Base-by-base conservation (phyloP, 2,888 invertebrate species). In the Camptogramma bilineatum region DNA sequence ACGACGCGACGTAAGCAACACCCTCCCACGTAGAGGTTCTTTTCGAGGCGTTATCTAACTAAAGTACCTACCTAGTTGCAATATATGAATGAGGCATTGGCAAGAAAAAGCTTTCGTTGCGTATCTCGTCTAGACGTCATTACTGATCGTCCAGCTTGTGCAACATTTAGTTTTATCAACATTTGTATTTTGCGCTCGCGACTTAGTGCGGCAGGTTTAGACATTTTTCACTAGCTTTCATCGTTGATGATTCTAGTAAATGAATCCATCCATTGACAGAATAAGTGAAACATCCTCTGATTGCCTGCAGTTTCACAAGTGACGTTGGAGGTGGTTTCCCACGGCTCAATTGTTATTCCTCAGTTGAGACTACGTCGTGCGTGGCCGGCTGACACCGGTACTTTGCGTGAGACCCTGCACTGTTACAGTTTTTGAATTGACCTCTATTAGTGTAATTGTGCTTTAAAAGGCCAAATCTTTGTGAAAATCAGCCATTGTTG, bases 291-390 rank as follows among this genome's bases (percentile, higher is more conserved):
- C 77, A 79, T 85, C 84, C 78, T 82, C 77, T 57, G 62, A 73
- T 69, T 74, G 64, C 42, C 78, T 77, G 80, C 82, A 79, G 83
- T 87, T 88, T 87, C 85, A 85, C 87, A 60, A 87, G 82, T 82
- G 77, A 77, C 79, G 83, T 87, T 84, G 83, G 77, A 75, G 74
- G 76, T 78, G 69, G 71, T 84, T 91, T 91, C 91, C 87, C 91
- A 92, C 90, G 91, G 81, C 79, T 79, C 80, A 78, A 90, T 92
- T 92, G 89, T 91, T 89, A 88, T 90, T 88, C 87, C 72, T 82
- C 78, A 78, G 77, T 80, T 76, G 82, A 82, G 72, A 73, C 61
- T 72, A 80, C 70, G 73, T 81, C 83, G 85, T 88, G 88, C 89
- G 86, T 83, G 83, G 82, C 83, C 82, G 83, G 53, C 39, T 62